These are phyloP conservation scores for Cantharis lateralis DNA, from an alignment of 2,888 invertebrate species.

Conservation along the genomic window DNA sequence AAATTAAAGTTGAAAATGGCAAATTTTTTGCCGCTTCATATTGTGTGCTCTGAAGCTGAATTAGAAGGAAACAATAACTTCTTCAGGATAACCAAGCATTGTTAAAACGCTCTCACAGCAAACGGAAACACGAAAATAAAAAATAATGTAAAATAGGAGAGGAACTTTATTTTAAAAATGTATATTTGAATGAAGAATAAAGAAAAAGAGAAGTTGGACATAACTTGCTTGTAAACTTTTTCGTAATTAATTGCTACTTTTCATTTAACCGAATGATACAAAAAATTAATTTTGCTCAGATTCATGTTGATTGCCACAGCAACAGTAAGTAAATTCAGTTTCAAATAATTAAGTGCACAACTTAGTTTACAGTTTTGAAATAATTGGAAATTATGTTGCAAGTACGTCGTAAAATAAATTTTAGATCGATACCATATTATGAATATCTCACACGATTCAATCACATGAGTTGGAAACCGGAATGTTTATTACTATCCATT, in stretches of 20 bases:
- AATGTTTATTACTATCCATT: constrained; percentile 18
- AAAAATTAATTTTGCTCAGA: background rate
- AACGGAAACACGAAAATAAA: background rate
- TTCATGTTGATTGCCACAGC: background rate
- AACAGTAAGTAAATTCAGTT: background rate
- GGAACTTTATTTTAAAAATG: background rate
- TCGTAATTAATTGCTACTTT: background rate
- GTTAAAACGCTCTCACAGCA: constrained; percentile 2
- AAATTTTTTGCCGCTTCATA: background rate
- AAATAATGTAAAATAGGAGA: background rate
- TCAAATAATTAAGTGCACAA: background rate
- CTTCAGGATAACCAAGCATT: constrained; percentile 4
- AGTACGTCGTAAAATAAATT: constrained; percentile 6
- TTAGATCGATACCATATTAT: constrained; percentile 4
- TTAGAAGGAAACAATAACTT: constrained; percentile 5
- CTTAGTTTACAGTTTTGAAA: background rate
- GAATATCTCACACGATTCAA: constrained; percentile 18
- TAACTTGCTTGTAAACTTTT: background rate
- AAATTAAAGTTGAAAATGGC: background rate
- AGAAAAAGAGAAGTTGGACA: background rate
- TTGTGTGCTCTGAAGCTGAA: background rate
- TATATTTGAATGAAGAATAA: background rate
- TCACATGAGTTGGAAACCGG: constrained; percentile 14
- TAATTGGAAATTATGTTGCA: background rate
- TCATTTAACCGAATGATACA: background rate